phyloP scores from a whole-genome alignment of 2,888 invertebrate genomes.

The Eilema caniola region DNA sequence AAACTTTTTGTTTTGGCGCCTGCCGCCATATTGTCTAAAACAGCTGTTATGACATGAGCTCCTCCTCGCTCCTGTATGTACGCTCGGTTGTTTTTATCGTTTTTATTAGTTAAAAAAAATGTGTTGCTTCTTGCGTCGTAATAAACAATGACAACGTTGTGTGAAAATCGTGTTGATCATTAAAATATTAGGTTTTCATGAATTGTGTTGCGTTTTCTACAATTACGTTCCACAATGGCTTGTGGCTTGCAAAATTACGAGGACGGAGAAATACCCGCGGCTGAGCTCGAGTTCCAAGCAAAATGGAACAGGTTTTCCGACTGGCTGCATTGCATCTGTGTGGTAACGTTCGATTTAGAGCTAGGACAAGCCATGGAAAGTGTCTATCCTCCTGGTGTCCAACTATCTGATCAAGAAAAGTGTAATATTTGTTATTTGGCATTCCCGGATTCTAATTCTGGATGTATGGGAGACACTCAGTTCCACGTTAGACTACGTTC shows the following conservation, averaged over 20 bases:
- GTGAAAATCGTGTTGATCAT: constrained; percentile 48
- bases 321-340: constrained; percentile 99
- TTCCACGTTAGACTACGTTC: constrained; percentile 96
- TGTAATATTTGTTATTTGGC: constrained; percentile 98
- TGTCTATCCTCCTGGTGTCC: constrained; percentile 93
- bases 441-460: constrained; percentile 99
- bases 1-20: constrained; percentile 80
- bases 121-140: constrained; percentile 49
- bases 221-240: constrained; percentile 71
- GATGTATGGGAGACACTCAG: constrained; percentile 99
- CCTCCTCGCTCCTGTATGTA: no score
- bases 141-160: constrained; percentile 62
- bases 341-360: constrained; percentile 99
- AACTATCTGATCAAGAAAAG: constrained; percentile 94
- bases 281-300: constrained; percentile 74
- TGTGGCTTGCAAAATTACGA: constrained; percentile 74
- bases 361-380: constrained; percentile 99
- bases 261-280: constrained; percentile 68
- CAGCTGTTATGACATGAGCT: constrained; percentile 76
- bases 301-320: constrained; percentile 93
- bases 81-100: constrained; percentile 71
- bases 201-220: constrained; percentile 59
- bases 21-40: constrained; percentile 82
- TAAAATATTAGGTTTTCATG: constrained; percentile 48
- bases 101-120: constrained; percentile 63